Base-by-base conservation (phyloP, 2,888 invertebrate genomes). In the Rhorus exstirpatorius region DNA sequence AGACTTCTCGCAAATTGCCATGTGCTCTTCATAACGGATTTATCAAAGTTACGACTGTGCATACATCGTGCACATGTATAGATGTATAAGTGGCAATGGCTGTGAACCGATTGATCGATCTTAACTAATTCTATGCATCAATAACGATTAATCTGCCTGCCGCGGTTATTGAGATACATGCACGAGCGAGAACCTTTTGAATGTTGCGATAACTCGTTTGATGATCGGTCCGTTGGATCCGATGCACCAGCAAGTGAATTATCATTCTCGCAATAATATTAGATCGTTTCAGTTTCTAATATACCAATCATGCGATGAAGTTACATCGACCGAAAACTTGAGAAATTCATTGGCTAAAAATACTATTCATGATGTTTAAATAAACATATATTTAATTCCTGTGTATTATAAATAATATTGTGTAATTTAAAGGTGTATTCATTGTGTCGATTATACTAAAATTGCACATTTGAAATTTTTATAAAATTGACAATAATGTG, bases 21-120 rank as follows among this genome's bases (percentile, higher is more conserved):
- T 49, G 70, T 76, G 80, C 76, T 55, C 63, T 49, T 76, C 65
- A 41, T 76, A 81, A 76, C 76, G 80, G 81, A 77, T 67, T 60
- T 67, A 44, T 76, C 65, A 19, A 77, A 71, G 67, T 49, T 55
- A 77, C 71, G 53, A 72, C 49, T 17, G 17, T 26, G 41, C 10
- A 46, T 17, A 8, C 24, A 55, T 10, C 14, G 35, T 35, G 24
- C 26, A 35, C 4, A 55, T 17, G 17, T 35, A 14, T 8, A 19
- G 3, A 51, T 6, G 21, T 17, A 17, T 46, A 61, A 41, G 51
- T n/a, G 41, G 17, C 60, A 17, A 26, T 31, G 24, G 58, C 35
- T 14, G 46, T 24, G 38, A 53, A 61, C 51, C 63, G 71, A 77
- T 71, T 26, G 71, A 72, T 53, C 71, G 71, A 77, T 72, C 41